phyloP scores from a whole-genome alignment of 2,888 invertebrate species.

The Drosophila imparisetae region DNA sequence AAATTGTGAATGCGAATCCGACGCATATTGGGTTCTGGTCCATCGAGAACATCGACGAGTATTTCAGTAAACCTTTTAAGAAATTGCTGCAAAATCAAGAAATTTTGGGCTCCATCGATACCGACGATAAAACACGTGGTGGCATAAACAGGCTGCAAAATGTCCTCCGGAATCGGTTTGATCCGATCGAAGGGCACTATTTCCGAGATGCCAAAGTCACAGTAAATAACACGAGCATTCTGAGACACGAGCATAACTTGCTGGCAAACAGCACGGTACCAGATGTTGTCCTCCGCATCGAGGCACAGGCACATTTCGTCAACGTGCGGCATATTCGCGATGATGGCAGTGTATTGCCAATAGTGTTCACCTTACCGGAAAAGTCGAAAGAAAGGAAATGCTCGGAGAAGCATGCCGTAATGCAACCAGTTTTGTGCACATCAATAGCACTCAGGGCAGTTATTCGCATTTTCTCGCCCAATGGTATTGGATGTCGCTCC shows the following conservation, averaged over 20 bases:
- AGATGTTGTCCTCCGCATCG: constrained; percentile 50
- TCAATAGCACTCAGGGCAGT: constrained; percentile 17
- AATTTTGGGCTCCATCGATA: constrained; percentile 42
- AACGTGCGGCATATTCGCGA: constrained; percentile 40
- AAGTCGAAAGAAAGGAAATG: no score
- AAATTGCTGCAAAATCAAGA: constrained; percentile 30
- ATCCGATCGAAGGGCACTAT: constrained; percentile 25
- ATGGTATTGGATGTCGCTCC: constrained; percentile 25
- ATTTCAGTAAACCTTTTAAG: constrained; percentile 5
- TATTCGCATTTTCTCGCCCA: constrained; percentile 23
- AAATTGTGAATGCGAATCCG: constrained; percentile 24
- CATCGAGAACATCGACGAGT: constrained; percentile 29
- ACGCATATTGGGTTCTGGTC: constrained; percentile 49
- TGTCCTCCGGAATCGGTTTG: constrained; percentile 41
- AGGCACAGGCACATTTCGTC: constrained; percentile 55
- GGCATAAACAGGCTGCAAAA: constrained; percentile 19
- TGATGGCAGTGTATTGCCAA: constrained; percentile 8
- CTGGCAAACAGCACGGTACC: constrained; percentile 64
- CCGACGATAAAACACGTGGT: constrained; percentile 60
- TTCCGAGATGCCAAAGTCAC: constrained; percentile 61
- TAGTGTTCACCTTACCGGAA: background rate
- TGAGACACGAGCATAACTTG: constrained; percentile 5
- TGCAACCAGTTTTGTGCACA: constrained; percentile 36
- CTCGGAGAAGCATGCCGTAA: constrained; percentile 34
- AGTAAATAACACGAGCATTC: constrained; percentile 30